Evolutionary conservation across 1,140 invertebrate genomes (phyloP), one percentile per base, ranked within the genome.

Genomic region (Nasonia vitripennis): DNA sequence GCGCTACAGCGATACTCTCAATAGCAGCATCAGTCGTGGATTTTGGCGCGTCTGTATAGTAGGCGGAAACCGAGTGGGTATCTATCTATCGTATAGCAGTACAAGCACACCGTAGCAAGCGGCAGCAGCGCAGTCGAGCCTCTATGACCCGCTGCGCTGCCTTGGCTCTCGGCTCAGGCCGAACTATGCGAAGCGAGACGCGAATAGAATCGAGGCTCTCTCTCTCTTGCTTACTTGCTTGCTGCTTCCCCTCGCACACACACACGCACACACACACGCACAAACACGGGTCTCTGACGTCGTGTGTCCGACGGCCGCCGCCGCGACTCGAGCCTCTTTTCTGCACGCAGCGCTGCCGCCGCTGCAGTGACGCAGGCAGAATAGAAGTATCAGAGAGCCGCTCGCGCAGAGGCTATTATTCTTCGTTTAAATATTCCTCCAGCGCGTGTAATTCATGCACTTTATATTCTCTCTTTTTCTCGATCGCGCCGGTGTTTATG

Each of bases 161-260:
- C 55, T 62, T 62, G 23, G 70, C 41, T 10, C 41, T 10, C 31
- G 73, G 10, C 5, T 10, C 5, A 10, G 55, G 11, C 10, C 62
- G 55, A 71, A 83, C 71, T 78, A 83, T 78, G 75, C 41, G 37
- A 71, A 73, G 34, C 78, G 74, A 73, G 70, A 74, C 70, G 41
- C 68, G 83, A 85, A 85, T 85, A 85, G 83, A 85, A 80, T 73
- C 70, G 78, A 80, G 78, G 68, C 45, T 37, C 67, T 31, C 41
- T 78, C 37, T 34, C 34, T 20, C 17, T 67, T 37, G 34, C 34
- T 45, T 45, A 62, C 51, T 55, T 37, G 10, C 55, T 62, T 62
- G 67, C 20, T 62, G 67, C 20, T n/a, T 23, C 70, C 41, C 31
- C 70, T 71, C 70, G 2, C 23, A 55, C 51, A 55, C 51, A 17